Evolutionary conservation across 2,888 invertebrate species (phyloP), one percentile per base, ranked within the genome.

Genomic region (Leptinotarsa juncta): DNA sequence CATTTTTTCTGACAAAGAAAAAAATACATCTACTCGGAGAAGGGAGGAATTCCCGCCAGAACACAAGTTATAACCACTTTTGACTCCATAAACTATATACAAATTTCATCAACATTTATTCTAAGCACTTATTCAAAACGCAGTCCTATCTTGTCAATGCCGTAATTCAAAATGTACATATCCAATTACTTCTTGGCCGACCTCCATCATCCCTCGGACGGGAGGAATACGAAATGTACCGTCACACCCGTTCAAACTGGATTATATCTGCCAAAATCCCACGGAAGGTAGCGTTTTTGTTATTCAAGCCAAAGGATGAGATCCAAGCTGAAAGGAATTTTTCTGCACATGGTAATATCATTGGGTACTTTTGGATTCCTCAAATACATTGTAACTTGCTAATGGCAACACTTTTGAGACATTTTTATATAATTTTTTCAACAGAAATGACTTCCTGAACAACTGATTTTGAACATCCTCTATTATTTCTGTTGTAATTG

Each of bases 61-160:
- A 77, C 77, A 85, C 85, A 84, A 84, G 82, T 82, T 80, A 75
- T 85, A 85, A 85, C 84, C 84, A 85, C 85, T 78, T 70, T 70
- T 32, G 79, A 83, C 83, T 83, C 83, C 51, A 57, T 69, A 73
- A 85, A 83, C 84, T 85, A 86, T 86, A 82, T 86, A 86, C 85
- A 86, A 83, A 83, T 83, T 84, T 73, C 48, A 66, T 71, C 78
- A 83, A 62, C 62, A 62, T 62, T 62, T 26, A 57, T 62, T 65
- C 60, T 50, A 70, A 70, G 57, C 60, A 57, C 55, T n/a, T 62
- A 23, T 23, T 57, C 57, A 57, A 57, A 42, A 42, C 42, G 18
- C 62, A 23, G 57, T 57, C 53, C 26, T 60, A 23, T 60, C 26
- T 60, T 26, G 20, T 26, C 16, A 20, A 23, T 60, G 57, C 20